Conservation (phyloP, 2,113 vertebrate species). For the Coptodon bakossiorum region DNA sequence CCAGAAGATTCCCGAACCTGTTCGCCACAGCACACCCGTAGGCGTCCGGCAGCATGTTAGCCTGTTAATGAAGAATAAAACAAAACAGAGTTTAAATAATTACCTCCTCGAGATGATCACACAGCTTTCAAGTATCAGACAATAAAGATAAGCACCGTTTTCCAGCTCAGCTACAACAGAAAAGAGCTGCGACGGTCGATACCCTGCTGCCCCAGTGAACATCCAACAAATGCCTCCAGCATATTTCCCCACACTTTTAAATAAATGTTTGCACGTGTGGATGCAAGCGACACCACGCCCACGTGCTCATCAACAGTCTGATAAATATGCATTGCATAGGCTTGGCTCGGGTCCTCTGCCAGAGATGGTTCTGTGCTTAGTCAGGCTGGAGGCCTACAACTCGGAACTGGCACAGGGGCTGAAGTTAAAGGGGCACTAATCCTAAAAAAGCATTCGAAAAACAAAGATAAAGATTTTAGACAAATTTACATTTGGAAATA, state of each 20-base stretch:
- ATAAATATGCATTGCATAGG: not conserved
- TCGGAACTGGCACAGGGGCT: not conserved
- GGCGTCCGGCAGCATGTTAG: conserved; percentile 50
- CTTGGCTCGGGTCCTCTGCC: not conserved
- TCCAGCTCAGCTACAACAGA: not conserved
- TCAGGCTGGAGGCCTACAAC: not conserved
- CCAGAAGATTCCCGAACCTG: conserved; percentile 83
- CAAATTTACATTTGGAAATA: not conserved
- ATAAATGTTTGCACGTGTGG: conserved; percentile 49
- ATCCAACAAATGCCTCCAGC: not conserved
- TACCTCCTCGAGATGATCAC: not conserved
- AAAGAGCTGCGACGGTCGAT: not conserved
- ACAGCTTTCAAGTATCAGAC: not conserved
- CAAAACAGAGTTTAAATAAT: not conserved
- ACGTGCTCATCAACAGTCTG: not conserved
- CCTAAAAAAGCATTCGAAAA: not conserved
- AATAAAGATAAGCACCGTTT: not conserved
- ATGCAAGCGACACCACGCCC: conserved; percentile 7
- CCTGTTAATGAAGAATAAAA: not conserved
- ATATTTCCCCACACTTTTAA: not conserved
- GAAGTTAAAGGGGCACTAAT: not conserved
- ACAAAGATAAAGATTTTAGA: not conserved
- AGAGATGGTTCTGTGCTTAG: not conserved
- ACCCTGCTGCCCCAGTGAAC: not conserved
- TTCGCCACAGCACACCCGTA: conserved; percentile 84